phyloP scores from a whole-genome alignment of 2,113 vertebrate species.

The Lynx canadensis region DNA sequence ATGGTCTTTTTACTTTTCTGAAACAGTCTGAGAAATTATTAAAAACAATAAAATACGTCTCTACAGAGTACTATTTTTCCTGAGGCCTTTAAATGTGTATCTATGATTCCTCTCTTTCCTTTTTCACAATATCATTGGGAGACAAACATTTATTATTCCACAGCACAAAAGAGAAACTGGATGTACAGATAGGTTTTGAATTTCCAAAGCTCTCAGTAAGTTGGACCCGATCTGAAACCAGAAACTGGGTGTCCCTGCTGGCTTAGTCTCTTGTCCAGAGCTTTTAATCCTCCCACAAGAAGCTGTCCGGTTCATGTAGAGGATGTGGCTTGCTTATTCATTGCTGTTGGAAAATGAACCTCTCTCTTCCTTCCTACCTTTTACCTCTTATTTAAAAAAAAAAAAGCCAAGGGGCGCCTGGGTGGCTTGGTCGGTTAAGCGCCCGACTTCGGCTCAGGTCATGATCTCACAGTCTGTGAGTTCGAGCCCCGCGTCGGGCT shows the following conservation, averaged over 20 bases:
- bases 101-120: not conserved
- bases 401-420: not conserved
- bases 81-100: constrained; percentile 43
- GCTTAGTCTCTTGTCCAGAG: not conserved
- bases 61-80: constrained; percentile 3
- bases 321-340: constrained; percentile 18
- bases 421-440: no score
- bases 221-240: not conserved
- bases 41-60: not conserved
- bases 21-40: constrained; percentile 30
- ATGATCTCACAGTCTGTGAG: no score
- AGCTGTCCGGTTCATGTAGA: not conserved
- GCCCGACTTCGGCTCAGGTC: no score
- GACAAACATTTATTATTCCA: constrained; percentile 23
- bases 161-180: constrained; percentile 6
- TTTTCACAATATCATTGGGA: constrained; percentile 27
- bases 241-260: constrained; percentile 29
- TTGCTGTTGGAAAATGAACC: constrained; percentile 32
- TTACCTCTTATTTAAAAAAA: not conserved
- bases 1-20: constrained; percentile 20
- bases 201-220: constrained; percentile 37
- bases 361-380: constrained; percentile 34
- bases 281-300: not conserved
- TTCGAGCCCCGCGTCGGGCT: no score
- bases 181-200: not conserved